phyloP scores from a whole-genome alignment of 2,113 vertebrate genomes.

The Pseudonaja textilis region DNA sequence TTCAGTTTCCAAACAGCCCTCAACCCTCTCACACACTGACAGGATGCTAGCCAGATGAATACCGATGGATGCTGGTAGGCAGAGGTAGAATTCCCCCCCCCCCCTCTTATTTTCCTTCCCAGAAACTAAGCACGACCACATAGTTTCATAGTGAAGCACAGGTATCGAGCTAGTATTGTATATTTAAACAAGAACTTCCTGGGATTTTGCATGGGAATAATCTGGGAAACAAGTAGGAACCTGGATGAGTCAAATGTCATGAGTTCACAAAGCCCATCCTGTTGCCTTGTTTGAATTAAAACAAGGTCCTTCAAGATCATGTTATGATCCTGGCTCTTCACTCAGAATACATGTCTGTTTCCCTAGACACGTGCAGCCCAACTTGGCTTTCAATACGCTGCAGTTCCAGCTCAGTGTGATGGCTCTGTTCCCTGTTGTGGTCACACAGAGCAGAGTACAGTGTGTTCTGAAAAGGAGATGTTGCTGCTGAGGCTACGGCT shows the following conservation, averaged over 20 bases:
- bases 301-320: constrained; percentile 48
- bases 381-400: constrained; percentile 62
- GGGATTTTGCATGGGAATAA: neutral
- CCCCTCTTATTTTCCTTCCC: no score
- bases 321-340: neutral
- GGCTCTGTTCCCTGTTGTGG: constrained; percentile 49
- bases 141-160: no score
- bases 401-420: constrained; percentile 60
- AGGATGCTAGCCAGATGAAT: no score
- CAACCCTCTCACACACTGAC: no score
- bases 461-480: constrained; percentile 61
- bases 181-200: neutral
- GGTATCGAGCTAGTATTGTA: no score
- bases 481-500: constrained; percentile 60
- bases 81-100: no score
- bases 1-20: no score
- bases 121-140: no score
- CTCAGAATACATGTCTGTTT: constrained; percentile 54
- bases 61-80: no score
- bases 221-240: neutral
- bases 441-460: constrained; percentile 62
- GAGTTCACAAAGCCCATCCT: constrained; percentile 35
- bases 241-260: constrained; percentile 27
- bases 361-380: constrained; percentile 58
- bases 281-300: constrained; percentile 55